phyloP scores from a whole-genome alignment of 1,140 invertebrate species.

The Drosophila bifasciata region DNA sequence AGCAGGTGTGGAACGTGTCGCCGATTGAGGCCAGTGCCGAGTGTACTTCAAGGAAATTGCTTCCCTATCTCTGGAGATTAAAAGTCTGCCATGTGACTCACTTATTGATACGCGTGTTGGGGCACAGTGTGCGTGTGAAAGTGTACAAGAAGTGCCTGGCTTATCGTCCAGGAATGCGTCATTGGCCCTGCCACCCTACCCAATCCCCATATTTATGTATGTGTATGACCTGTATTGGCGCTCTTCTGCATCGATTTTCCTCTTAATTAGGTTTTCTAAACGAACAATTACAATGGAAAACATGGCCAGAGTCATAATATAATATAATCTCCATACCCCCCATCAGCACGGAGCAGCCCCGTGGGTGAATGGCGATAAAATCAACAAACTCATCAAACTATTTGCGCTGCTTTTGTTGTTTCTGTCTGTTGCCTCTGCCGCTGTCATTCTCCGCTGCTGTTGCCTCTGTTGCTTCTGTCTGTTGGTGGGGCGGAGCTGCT shows the following conservation, averaged over 20 bases:
- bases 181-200: background rate
- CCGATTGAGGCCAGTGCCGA: too few relatives aligned
- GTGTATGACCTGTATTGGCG: background rate
- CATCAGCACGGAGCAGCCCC: too few relatives aligned
- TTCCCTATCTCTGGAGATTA: conserved; percentile 42
- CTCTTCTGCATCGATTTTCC: conserved; percentile 64
- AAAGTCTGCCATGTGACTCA: conserved; percentile 51
- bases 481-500: conserved; percentile 39
- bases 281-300: conserved; percentile 48
- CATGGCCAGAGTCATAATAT: conserved; percentile 31
- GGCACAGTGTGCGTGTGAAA: background rate
- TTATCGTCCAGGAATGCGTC: conserved; percentile 42
- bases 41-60: conserved; percentile 29
- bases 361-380: conserved; percentile 47
- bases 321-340: conserved; percentile 26
- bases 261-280: conserved; percentile 71
- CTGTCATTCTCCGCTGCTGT: conserved; percentile 3
- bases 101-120: background rate
- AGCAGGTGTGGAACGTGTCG: too few relatives aligned
- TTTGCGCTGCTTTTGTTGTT: conserved; percentile 40
- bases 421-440: background rate
- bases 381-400: conserved; percentile 65
- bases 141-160: too few relatives aligned
- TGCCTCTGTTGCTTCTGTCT: background rate
- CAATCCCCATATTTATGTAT: too few relatives aligned